These are phyloP conservation scores for Neodiprion fabricii DNA, from an alignment of 1,140 invertebrate species.

Conservation along the genomic window DNA sequence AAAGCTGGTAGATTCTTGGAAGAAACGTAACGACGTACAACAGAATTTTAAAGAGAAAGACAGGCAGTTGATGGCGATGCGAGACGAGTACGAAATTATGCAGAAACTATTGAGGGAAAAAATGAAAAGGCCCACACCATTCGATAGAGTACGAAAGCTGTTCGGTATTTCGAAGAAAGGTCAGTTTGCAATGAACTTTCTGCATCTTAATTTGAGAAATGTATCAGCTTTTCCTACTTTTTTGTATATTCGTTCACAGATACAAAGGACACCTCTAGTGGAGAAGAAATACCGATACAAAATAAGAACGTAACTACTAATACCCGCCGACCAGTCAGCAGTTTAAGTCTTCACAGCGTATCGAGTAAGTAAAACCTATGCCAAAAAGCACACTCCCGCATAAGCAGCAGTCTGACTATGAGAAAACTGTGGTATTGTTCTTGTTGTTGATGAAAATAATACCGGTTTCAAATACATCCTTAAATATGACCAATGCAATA, in stretches of 20 bases:
- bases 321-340: conserved; percentile 71
- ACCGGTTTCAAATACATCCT: too few relatives aligned
- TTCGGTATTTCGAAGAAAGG: conserved; percentile 72
- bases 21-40: conserved; percentile 83
- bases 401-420: not conserved
- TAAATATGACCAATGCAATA: too few relatives aligned
- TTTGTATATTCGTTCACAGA: conserved; percentile 35
- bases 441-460: too few relatives aligned
- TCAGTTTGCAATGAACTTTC: conserved; percentile 27
- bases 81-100: conserved; percentile 81
- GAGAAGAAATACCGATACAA: conserved; percentile 33
- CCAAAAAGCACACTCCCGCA: too few relatives aligned
- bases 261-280: conserved; percentile 38
- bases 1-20: conserved; percentile 84
- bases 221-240: not conserved
- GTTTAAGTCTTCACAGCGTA: conserved; percentile 74
- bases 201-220: not conserved
- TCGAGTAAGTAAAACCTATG: conserved; percentile 63
- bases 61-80: conserved; percentile 79
- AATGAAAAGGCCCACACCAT: conserved; percentile 77
- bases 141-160: conserved; percentile 79
- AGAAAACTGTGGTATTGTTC: too few relatives aligned
- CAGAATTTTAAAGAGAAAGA: conserved; percentile 86
- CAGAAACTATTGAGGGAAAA: conserved; percentile 76
- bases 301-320: conserved; percentile 40